A percentile compares a stretch with the other conserved stretches of the same genome.
phyloP scores from a whole-genome alignment of 2,113 vertebrate species.

The Tenrec ecaudatus region DNA sequence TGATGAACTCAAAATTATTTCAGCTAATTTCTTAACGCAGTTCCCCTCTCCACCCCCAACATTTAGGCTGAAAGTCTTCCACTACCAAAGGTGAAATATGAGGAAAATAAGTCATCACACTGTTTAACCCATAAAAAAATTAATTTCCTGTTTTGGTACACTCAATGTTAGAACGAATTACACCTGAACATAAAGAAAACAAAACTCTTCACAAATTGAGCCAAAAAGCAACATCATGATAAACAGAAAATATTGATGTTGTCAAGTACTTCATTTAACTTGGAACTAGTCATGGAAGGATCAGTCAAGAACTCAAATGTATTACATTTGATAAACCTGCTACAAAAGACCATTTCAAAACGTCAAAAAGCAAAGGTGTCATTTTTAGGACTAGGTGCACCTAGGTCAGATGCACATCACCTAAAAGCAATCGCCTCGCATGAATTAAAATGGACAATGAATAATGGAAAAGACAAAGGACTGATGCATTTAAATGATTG shows the following conservation, averaged over 20 bases:
- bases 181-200: neutral
- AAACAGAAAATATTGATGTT: neutral
- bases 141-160: neutral
- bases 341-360: neutral
- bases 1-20: slow-evolving; percentile 21
- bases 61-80: neutral
- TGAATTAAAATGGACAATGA: neutral
- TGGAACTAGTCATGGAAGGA: neutral
- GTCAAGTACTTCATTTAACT: neutral
- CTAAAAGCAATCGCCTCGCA: neutral
- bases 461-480: neutral
- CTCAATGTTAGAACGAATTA: neutral
- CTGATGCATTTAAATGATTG: neutral
- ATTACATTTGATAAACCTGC: neutral
- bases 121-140: neutral
- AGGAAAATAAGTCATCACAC: neutral
- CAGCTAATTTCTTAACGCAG: slow-evolving; percentile 28
- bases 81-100: neutral
- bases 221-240: neutral
- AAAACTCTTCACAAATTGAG: neutral
- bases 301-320: neutral
- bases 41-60: neutral
- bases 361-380: neutral
- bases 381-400: neutral
- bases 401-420: neutral